These are phyloP conservation scores for Trissonchulus latispiculum DNA, from an alignment of 2,888 invertebrate genomes.

Conservation along the genomic window DNA sequence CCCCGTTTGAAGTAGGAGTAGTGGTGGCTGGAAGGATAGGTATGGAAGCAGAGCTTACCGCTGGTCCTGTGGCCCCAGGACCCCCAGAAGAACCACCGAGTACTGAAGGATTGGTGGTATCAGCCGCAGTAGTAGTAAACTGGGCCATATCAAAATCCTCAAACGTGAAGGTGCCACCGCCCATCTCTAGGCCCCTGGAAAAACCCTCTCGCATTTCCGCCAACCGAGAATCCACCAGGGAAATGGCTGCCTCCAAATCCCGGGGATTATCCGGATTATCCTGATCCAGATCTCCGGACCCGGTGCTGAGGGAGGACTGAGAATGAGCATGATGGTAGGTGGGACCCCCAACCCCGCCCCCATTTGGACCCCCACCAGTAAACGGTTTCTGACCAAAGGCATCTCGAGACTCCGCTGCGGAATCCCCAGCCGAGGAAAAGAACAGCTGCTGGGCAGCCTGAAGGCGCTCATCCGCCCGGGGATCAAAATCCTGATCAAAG, in stretches of 20 bases:
- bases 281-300: too few relatives aligned
- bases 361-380: not conserved
- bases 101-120: too few relatives aligned
- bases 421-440: not conserved
- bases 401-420: not conserved
- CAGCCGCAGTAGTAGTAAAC: too few relatives aligned
- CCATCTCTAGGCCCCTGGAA: not conserved
- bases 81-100: too few relatives aligned
- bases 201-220: not conserved
- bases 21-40: too few relatives aligned
- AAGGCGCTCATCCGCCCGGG: slow-evolving; percentile 64
- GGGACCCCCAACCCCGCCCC: not conserved
- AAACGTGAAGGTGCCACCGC: not conserved
- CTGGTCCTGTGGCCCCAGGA: too few relatives aligned
- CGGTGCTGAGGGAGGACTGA: not conserved
- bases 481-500: slow-evolving; percentile 60
- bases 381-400: not conserved
- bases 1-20: too few relatives aligned
- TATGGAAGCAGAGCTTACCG: too few relatives aligned
- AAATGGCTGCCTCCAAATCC: not conserved
- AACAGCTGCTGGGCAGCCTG: not conserved
- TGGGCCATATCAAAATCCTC: too few relatives aligned
- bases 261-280: not conserved
- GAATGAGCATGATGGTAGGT: too few relatives aligned
- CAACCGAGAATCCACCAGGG: not conserved